Evolutionary conservation across 2,113 vertebrate species (phyloP), one percentile per base, ranked within the genome.

Genomic region (Myrmecophaga tridactyla): DNA sequence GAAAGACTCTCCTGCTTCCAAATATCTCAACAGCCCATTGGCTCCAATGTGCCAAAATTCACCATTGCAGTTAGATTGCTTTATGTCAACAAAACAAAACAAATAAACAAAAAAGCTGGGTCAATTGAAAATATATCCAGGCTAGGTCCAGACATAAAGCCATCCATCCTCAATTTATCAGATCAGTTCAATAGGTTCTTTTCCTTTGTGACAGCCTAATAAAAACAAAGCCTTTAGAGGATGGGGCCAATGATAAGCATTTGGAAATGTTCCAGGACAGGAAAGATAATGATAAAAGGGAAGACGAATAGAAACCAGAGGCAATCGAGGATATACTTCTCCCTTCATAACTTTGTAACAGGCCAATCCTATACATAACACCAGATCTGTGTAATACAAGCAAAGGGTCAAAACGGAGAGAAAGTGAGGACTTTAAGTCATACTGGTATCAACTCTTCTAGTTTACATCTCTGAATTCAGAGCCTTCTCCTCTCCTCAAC

Each of bases 191-290:
- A 73, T 67, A 84, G 48, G 82, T 93, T 14, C 36, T 85, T 76
- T 92, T 60, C 48, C 56, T 36, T 21, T 43, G 15, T 86, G 60
- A 85, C 34, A 80, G 51, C 29, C 46, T 92, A 51, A 56, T 75
- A 90, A 90, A 89, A 95, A 63, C 17, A 92, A 87, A 90, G 65
- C n/a, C 43, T 90, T 94, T 73, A 89, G 65, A 93, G 77, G 56
- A 93, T 36, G 29, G 34, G 31, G 31, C 53, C 36, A 41, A 88
- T 13, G 41, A 62, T 23, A 86, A 60, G 60, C 18, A 83, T 89
- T 48, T 73, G 15, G 70, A 88, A 76, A 72, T 53, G 23, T 72
- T 93, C 27, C 63, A 85, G 73, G 15, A 70, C 20, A 72, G 56
- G 56, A 75, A 77, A 91, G 92, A 76, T 67, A 43, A 36, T 43